Evolutionary conservation across 2,888 invertebrate genomes (phyloP).

Genomic region (Elysia crispata): DNA sequence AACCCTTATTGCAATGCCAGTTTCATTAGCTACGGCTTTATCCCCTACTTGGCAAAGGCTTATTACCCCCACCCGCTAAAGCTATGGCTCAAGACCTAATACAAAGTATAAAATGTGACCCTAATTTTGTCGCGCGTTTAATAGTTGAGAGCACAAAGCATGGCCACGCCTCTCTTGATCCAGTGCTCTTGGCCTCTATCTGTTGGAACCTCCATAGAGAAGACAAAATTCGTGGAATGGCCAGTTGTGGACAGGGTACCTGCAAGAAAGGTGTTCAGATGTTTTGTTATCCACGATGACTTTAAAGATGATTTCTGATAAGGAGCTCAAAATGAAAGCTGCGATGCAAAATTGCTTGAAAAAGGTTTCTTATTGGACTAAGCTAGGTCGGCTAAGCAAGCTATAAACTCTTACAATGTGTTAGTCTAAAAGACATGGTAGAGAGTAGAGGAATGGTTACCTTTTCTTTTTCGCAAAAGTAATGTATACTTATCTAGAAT

Average conservation of each 20-base stretch:
- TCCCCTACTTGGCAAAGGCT: not conserved
- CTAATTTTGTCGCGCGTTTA: conserved; percentile 59
- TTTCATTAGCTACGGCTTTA: not conserved
- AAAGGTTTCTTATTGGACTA: too few species aligned
- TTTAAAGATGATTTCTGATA: too few species aligned
- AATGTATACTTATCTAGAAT: too few species aligned
- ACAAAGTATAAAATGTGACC: not conserved
- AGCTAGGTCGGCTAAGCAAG: too few species aligned
- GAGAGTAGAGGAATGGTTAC: too few species aligned
- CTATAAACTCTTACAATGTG: too few species aligned
- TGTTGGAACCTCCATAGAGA: conserved; percentile 76
- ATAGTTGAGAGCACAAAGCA: conserved; percentile 78
- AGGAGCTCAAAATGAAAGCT: too few species aligned
- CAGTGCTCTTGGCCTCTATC: conserved; percentile 75
- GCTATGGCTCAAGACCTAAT: not conserved
- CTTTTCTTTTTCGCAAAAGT: too few species aligned
- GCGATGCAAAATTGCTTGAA: too few species aligned
- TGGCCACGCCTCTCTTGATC: conserved; percentile 78
- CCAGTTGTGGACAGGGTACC: conserved; percentile 78
- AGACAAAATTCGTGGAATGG: conserved; percentile 78
- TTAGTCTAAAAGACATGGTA: too few species aligned
- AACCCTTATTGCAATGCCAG: too few species aligned
- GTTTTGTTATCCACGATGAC: too few species aligned
- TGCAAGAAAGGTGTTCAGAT: conserved; percentile 49
- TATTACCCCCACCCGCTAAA: not conserved